Evolutionary conservation across 2,113 vertebrate genomes (phyloP), one percentile per base, ranked within the genome.

Genomic region (Platycercus adscitus): DNA sequence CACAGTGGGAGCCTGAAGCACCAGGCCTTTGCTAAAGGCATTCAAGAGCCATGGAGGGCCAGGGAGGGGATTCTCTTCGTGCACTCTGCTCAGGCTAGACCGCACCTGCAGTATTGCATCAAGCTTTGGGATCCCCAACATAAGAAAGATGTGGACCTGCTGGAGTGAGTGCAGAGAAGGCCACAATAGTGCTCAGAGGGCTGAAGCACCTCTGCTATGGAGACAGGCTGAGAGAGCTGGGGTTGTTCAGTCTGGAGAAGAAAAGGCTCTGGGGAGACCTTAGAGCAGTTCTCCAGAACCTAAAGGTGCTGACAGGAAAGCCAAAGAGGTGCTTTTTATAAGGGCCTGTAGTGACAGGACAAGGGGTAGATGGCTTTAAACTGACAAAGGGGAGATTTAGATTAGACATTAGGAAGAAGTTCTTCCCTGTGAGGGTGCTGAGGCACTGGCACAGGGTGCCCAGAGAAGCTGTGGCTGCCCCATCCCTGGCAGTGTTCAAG

Each of bases 1-100:
- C 2, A 1, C 25, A 31, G 10, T 3, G n/a, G 4, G 17, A 41
- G 3, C 28, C 44, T 7, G 7, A 18, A 35, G 8, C 63, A 55
- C 33, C 31, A 23, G 37, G 17, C 56, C 20, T 35, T 20, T 58
- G 56, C 8, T 58, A 58, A 58, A 58, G 20, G 20, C 56, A n/a
- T 58, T 13, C 13, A 35, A 35, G 33, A 58, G 56, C 33, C 9
- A 23, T 35, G 56, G 56, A 35, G 33, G 13, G 33, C 33, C 56
- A 5, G 56, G 33, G 33, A 35, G 13, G 33, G 21, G 9, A 58
- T 58, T 58, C 56, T 35, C 21, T 23, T n/a, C 33, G 33, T 24
- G 56, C 21, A 24, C 21, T 24, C 21, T 24, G 56, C 33, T 58
- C 21, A 24, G 21, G 33, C 24, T 9, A 35, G 33, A 58, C 21